Evolutionary conservation across 2,888 invertebrate species (phyloP), one percentile per base, ranked within the genome.

Genomic region (Apotomis turbidana): DNA sequence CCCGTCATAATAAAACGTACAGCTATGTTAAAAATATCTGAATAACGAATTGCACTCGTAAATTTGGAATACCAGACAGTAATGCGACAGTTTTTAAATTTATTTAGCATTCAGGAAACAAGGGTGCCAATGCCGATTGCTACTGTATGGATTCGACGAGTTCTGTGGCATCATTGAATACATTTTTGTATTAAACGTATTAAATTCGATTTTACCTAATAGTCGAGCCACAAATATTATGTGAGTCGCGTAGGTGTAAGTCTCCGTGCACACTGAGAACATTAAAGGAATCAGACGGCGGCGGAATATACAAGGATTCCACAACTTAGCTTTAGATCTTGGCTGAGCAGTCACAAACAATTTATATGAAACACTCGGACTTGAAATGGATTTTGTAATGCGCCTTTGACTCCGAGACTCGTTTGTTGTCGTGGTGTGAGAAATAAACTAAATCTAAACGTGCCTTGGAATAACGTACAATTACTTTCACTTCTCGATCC

Each of bases 311-410:
- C 61, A 57, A 58, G 62, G 63, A 55, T 57, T 57, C 51, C 66
- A 69, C 70, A 70, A 58, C 70, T 70, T 62, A 52, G 57, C 63
- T 62, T 46, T 54, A 61, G 55, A 54, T 70, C 63, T 70, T 52
- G 52, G 58, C 63, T 70, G 15, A 51, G 58, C 57, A 58, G 63
- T 59, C 51, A 64, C 58, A 70, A 70, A 70, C 70, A 64, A 70
- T 70, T 70, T 70, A 59, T 70, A 70, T 59, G 70, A 64, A 70
- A 52, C 58, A 49, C 51, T 64, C 44, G 44, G 51, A 70, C 64
- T 59, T 27, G 41, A 70, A 70, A 70, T 70, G 51, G 57, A 70
- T 70, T 63, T 58, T 57, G 70, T 70, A 70, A 64, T 58, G 57
- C 41, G 62, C n/a, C 70, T 46, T 70, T 64, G 63, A 58, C 58